Percentiles rank a stretch among this genome's conserved stretches.
Conservation (phyloP, 2,113 vertebrate genomes). For the Megaceryle maxima region DNA sequence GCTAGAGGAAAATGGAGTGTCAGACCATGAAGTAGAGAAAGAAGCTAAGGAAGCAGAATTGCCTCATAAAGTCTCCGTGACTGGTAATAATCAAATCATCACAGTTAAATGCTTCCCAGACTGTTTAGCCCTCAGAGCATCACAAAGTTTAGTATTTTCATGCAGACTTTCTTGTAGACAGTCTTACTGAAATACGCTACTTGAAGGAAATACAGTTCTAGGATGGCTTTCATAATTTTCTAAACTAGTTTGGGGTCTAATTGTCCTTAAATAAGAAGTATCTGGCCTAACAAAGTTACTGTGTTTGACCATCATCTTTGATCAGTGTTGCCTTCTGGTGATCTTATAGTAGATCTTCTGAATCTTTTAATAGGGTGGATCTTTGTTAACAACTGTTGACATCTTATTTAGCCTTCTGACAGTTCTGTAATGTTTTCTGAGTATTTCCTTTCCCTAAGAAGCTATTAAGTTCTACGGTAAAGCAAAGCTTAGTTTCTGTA, state of each 20-base stretch:
- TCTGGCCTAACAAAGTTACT: not conserved
- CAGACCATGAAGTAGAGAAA: constrained; percentile 77
- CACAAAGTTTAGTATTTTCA: not conserved
- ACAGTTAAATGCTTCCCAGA: not conserved
- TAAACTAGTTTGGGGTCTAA: not conserved
- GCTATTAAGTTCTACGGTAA: not conserved
- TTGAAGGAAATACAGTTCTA: not conserved
- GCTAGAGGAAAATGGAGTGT: constrained; percentile 65
- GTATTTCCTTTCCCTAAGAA: not conserved
- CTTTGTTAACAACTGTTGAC: not conserved
- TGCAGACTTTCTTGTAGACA: not conserved
- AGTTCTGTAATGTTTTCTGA: not conserved
- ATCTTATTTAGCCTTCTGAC: not conserved
- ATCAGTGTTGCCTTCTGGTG: not conserved
- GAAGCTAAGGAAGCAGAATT: constrained; percentile 44
- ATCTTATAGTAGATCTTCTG: not conserved
- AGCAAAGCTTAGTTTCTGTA: not conserved
- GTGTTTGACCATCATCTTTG: not conserved
- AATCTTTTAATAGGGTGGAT: not conserved
- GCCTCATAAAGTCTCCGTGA: not conserved
- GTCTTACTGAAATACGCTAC: not conserved
- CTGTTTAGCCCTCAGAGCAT: not conserved
- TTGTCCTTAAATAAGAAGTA: not conserved
- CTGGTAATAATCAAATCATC: constrained; percentile 50
- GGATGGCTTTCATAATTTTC: not conserved